These are phyloP conservation scores for Drosophila mercatorum DNA, from an alignment of 2,888 invertebrate species.

Conservation along the genomic window DNA sequence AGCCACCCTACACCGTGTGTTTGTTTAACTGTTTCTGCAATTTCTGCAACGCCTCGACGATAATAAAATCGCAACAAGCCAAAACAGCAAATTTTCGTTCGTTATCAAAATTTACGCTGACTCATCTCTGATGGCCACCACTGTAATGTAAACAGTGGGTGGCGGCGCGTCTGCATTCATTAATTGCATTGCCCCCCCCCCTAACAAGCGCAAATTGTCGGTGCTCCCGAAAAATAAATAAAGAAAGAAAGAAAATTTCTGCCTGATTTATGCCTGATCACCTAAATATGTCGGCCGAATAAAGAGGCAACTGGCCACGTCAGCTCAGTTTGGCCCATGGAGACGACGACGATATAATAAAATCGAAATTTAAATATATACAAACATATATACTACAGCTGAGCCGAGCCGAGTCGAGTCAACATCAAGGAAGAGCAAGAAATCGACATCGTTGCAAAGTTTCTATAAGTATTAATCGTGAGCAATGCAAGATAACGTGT, in stretches of 20 bases:
- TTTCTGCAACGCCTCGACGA: not conserved
- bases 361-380: not conserved
- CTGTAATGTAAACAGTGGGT: conserved; percentile 12
- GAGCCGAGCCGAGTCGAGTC: not conserved
- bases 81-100: not conserved
- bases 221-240: conserved; percentile 5
- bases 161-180: conserved; percentile 1
- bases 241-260: conserved; percentile 13
- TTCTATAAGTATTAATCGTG: not conserved
- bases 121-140: conserved; percentile 11
- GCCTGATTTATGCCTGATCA: conserved; percentile 17
- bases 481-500: not conserved
- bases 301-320: conserved; percentile 33
- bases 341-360: not conserved
- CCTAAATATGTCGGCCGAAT: conserved; percentile 28
- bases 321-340: not conserved
- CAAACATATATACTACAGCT: not conserved
- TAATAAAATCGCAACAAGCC: not conserved
- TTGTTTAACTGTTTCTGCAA: not conserved
- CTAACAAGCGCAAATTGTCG: conserved; percentile 2
- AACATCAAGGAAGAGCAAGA: not conserved
- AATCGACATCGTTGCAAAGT: not conserved
- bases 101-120: not conserved
- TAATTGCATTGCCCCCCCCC: conserved; percentile 6
- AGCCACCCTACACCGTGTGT: too few species aligned